Evolutionary conservation across 2,888 invertebrate genomes (phyloP).

Genomic region (Hirtodrosophila trivittata): DNA sequence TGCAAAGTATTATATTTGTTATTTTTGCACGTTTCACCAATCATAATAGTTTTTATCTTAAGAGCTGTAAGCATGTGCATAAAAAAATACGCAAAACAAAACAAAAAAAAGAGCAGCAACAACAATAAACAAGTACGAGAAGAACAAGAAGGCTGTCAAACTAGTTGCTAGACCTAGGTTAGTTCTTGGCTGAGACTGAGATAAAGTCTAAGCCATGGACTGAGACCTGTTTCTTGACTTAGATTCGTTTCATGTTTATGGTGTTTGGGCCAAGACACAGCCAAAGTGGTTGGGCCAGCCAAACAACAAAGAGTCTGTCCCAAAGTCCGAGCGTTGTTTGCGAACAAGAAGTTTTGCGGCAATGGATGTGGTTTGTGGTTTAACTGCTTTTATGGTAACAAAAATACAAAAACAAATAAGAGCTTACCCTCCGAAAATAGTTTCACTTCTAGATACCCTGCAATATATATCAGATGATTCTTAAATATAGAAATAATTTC

Average conservation of each 20-base stretch:
- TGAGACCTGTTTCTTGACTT: conserved; percentile 76
- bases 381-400: conserved; percentile 77
- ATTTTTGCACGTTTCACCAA: conserved; percentile 69
- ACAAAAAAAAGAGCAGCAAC: conserved; percentile 9
- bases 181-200: conserved; percentile 63
- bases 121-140: conserved; percentile 22
- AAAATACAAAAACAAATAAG: conserved; percentile 35
- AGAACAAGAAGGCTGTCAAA: conserved; percentile 49
- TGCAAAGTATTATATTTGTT: conserved; percentile 12
- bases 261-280: conserved; percentile 70
- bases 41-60: conserved; percentile 74
- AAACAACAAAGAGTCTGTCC: conserved; percentile 74
- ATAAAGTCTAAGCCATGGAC: conserved; percentile 42
- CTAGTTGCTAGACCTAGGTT: conserved; percentile 76
- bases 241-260: conserved; percentile 78
- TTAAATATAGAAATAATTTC: too few relatives aligned
- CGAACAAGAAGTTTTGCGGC: conserved; percentile 78
- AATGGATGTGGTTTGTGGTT: conserved; percentile 80
- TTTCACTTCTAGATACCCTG: conserved; percentile 11
- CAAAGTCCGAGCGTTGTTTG: conserved; percentile 42
- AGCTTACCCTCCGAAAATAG: background rate
- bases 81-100: conserved; percentile 27
- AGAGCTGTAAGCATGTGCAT: conserved; percentile 76
- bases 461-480: too few relatives aligned
- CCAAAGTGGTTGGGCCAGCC: conserved; percentile 77